These are phyloP conservation scores for Psilopogon haemacephalus DNA, from an alignment of 2,113 vertebrate genomes.

Conservation along the genomic window DNA sequence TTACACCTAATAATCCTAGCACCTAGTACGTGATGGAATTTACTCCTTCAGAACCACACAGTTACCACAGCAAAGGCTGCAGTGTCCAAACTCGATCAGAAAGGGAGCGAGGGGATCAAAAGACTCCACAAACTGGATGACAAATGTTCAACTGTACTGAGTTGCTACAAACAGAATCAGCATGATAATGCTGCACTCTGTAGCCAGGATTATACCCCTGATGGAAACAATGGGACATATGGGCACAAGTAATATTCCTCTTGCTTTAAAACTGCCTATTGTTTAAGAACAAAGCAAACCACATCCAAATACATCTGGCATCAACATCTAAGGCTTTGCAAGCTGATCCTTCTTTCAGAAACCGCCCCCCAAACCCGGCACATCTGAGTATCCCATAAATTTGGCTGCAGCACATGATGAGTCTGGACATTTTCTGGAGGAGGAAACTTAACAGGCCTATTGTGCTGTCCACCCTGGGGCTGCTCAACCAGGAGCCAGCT, in stretches of 20 bases:
- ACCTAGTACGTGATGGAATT: neutral
- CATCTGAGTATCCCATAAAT: neutral
- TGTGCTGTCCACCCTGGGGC: neutral
- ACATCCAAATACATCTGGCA: conserved; percentile 62
- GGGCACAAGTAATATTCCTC: conserved; percentile 40
- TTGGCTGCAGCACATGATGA: neutral
- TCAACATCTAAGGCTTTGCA: conserved; percentile 10
- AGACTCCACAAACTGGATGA: neutral
- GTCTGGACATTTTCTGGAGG: neutral
- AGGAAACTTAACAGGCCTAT: neutral
- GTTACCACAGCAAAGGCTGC: neutral
- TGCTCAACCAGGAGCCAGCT: neutral
- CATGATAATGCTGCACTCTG: conserved; percentile 6
- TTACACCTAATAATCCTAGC: neutral
- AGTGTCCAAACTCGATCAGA: neutral
- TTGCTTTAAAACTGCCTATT: conserved; percentile 41
- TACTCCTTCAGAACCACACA: neutral
- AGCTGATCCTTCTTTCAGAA: neutral
- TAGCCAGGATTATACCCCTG: neutral
- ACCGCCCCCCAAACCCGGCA: neutral
- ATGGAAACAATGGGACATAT: conserved; percentile 50
- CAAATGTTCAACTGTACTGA: neutral
- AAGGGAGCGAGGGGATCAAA: conserved; percentile 7
- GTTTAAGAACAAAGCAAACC: conserved; percentile 64
- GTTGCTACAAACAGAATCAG: neutral